phyloP scores from a whole-genome alignment of 2,113 vertebrate species.

The Hiodon alosoides region DNA sequence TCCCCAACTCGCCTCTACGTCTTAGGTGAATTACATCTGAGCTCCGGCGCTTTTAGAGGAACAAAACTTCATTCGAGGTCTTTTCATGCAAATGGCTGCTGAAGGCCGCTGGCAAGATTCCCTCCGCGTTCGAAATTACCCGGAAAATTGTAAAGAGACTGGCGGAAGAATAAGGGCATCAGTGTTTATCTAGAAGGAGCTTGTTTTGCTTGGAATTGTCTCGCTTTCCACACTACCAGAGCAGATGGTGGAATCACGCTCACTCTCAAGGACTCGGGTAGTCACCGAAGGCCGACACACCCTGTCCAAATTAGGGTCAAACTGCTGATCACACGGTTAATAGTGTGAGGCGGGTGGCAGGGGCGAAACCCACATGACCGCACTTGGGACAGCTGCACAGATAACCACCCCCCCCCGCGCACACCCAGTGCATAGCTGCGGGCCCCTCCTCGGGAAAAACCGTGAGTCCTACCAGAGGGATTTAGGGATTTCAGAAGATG shows the following conservation, averaged over 20 bases:
- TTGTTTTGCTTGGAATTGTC: conserved; percentile 14
- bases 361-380: background rate
- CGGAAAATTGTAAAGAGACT: background rate
- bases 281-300: background rate
- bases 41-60: background rate
- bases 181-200: conserved; percentile 3
- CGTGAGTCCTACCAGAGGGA: background rate
- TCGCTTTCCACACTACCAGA: background rate
- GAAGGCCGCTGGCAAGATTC: background rate
- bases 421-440: background rate
- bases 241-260: background rate
- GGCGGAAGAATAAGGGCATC: background rate
- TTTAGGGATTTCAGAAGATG: conserved; percentile 1
- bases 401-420: conserved; percentile 3
- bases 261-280: no score
- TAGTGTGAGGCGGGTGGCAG: background rate
- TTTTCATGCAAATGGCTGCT: conserved; percentile 7
- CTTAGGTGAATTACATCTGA: conserved; percentile 14
- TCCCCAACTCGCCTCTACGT: background rate
- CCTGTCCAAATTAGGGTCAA: background rate
- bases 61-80: conserved; percentile 16
- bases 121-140: conserved; percentile 5
- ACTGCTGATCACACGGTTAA: background rate
- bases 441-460: background rate
- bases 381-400: background rate